Percentiles rank a stretch among this genome's conserved stretches.
phyloP scores from a whole-genome alignment of 2,797 vertebrate species.

The Cynodonichthys magdalenae region DNA sequence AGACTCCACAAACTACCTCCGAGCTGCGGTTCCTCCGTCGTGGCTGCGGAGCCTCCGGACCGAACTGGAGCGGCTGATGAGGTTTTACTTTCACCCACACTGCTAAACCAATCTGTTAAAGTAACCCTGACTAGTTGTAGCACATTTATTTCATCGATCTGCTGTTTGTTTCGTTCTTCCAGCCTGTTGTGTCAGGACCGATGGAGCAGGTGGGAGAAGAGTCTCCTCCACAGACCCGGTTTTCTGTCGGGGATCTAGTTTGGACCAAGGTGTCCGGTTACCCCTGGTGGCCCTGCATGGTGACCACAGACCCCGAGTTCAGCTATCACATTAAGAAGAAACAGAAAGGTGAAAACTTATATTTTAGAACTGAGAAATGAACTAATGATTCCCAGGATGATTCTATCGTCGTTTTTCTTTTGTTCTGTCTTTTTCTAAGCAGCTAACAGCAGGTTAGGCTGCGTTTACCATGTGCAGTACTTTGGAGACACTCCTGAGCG shows the following conservation, averaged over 20 bases:
- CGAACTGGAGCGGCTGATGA: conserved; percentile 35
- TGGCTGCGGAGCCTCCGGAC: conserved; percentile 23
- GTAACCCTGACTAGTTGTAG: too few species aligned
- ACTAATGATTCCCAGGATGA: too few species aligned
- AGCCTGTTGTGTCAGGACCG: conserved; percentile 40
- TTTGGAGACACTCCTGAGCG: conserved; percentile 95
- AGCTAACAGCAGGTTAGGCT: conserved; percentile 63
- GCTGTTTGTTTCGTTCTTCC: conserved; percentile 1
- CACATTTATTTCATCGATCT: too few species aligned
- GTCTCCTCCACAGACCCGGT: conserved; percentile 69
- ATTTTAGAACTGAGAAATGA: too few species aligned
- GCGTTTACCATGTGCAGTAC: conserved; percentile 95
- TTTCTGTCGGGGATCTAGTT: conserved; percentile 89
- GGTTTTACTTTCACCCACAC: conserved; percentile 48
- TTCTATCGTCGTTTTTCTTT: too few species aligned
- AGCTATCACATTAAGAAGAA: conserved; percentile 89
- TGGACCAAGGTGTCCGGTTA: conserved; percentile 98
- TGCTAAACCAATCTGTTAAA: too few species aligned
- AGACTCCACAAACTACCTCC: conserved; percentile 81
- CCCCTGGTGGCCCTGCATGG: conserved; percentile 99
- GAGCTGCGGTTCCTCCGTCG: conserved; percentile 55
- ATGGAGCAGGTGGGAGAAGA: conserved; percentile 55
- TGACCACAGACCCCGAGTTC: conserved; percentile 91
- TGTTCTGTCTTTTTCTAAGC: conserved; percentile 3
- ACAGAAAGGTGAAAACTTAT: conserved; percentile 84